Evolutionary conservation across 2,113 vertebrate species (phyloP).

Genomic region (Leucopsar rothschildi): DNA sequence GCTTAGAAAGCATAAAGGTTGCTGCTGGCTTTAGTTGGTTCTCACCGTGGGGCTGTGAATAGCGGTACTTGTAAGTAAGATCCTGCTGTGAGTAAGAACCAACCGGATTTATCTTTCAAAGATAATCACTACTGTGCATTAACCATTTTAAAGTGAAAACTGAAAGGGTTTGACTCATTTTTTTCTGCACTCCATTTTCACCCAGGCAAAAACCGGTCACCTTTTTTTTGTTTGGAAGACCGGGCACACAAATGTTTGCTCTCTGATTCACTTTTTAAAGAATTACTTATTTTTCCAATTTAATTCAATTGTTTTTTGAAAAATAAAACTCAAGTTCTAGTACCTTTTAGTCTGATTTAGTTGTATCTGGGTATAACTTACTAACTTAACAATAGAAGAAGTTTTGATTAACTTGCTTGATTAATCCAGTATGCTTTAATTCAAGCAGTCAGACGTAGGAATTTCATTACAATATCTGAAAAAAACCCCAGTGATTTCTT

Average conservation of each 20-base stretch:
- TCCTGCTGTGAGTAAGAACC: neutral
- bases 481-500: neutral
- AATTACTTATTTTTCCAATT: neutral
- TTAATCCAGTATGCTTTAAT: neutral
- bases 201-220: accelerated
- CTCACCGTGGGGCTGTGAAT: accelerated
- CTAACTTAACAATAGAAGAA: neutral
- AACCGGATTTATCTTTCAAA: neutral
- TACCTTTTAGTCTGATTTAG: neutral
- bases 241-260: accelerated
- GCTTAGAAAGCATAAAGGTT: neutral
- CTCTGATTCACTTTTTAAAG: neutral
- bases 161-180: neutral
- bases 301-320: accelerated
- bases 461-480: neutral
- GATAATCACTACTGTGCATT: neutral
- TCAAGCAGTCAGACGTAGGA: neutral
- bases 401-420: neutral
- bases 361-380: neutral
- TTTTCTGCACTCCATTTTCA: neutral
- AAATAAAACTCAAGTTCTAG: neutral
- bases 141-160: neutral
- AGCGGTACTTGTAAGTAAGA: neutral
- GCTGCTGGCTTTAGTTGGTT: neutral
- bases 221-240: neutral